Evolutionary conservation across 1,140 invertebrate genomes (phyloP), one percentile per base, ranked within the genome.

Genomic region (Drosophila kohkoa): DNA sequence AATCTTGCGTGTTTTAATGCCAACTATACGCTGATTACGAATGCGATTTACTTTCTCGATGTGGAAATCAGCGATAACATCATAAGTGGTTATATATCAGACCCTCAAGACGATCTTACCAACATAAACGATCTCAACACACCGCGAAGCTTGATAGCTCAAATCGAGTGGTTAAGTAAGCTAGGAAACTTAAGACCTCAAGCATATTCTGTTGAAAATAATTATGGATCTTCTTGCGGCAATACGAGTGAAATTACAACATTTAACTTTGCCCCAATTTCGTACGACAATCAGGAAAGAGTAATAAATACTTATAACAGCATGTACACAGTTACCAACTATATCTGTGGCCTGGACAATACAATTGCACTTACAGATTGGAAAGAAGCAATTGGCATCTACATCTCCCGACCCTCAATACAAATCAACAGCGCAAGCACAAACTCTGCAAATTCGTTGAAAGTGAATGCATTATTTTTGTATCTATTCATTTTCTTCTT

Each of bases 1-100:
- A 25, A 15, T n/a, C 48, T 65, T 11, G 60, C 70, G 25, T 78
- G 76, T 20, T 78, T 65, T 5, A 78, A 78, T 28, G n/a, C 54
- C 41, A 54, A 55, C 2, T 78, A 54, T 52, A 60, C 41, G 1
- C 59, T 78, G 46, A 55, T 77, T 49, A 60, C 67, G 38, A 72
- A 79, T 57, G 75, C 60, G 16, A 72, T 77, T 1, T 79, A 79
- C 55, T 79, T 20, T 5, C 38, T 79, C 35, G 75, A 79, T 46
- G 76, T 79, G 7, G 60, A 79, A 41, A 79, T 77, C 3, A 11
- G 45, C 1, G 62, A 68, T 11, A 71, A 54, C 0, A 46, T n/a
- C 10, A 71, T 77, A 5, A 28, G 7, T 7, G 76, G 66, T 0
- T 77, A 71, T 20, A 78, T 78, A 1, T 78, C 76, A 1, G 66